phyloP scores from a whole-genome alignment of 2,797 vertebrate genomes.

The Macropodus opercularis region DNA sequence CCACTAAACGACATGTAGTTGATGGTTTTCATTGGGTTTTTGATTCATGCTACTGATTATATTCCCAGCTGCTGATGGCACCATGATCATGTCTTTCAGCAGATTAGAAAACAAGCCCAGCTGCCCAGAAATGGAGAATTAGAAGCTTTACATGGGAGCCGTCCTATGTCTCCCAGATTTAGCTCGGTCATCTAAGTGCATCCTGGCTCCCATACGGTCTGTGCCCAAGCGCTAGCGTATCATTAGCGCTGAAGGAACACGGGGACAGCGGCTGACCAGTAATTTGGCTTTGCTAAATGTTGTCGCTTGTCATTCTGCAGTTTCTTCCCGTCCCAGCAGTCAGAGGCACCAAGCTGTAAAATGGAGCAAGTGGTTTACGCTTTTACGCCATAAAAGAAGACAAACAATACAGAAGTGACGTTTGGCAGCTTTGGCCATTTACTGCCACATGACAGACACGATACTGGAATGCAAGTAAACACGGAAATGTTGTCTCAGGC shows the following conservation, averaged over 20 bases:
- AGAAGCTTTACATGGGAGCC: slow-evolving; percentile 47
- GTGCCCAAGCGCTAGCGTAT: slow-evolving; percentile 52
- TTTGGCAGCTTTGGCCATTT: not conserved
- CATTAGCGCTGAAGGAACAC: slow-evolving; percentile 70
- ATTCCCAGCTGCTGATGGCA: not conserved
- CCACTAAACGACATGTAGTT: not conserved
- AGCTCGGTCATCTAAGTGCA: slow-evolving; percentile 62
- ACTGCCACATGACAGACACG: not conserved
- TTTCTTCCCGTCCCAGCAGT: slow-evolving; percentile 26
- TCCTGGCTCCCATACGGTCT: slow-evolving; percentile 51
- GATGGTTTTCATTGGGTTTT: not conserved
- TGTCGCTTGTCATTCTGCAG: slow-evolving; percentile 48
- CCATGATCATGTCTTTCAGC: slow-evolving; percentile 9
- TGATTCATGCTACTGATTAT: not conserved
- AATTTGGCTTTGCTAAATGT: slow-evolving; percentile 60
- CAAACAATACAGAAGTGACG: not conserved
- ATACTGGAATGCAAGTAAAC: not conserved
- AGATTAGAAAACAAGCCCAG: slow-evolving; percentile 54
- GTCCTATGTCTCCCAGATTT: slow-evolving; percentile 62
- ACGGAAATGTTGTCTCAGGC: slow-evolving; percentile 8
- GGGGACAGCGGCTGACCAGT: slow-evolving; percentile 63
- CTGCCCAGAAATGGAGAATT: slow-evolving; percentile 49
- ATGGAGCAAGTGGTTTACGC: not conserved
- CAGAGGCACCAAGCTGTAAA: slow-evolving; percentile 12
- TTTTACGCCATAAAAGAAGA: not conserved